A percentile compares a stretch with the other conserved stretches of the same genome.
Conservation (phyloP, 2,888 invertebrate genomes). For the Allophyes oxyacanthae region DNA sequence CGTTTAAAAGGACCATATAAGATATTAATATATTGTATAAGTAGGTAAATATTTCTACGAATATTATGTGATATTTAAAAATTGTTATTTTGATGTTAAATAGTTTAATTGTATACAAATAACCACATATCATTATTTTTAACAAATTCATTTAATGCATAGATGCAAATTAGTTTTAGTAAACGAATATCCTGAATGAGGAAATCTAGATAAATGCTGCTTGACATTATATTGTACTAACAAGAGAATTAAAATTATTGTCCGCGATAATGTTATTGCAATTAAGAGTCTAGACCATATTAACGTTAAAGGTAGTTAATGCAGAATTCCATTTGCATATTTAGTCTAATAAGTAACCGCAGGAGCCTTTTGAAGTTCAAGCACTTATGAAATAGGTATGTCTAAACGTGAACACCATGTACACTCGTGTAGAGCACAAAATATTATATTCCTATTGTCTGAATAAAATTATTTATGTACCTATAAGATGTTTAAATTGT, state of each 20-base stretch:
- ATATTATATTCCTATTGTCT: conserved; percentile 59
- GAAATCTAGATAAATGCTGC: conserved; percentile 20
- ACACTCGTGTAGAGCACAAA: conserved; percentile 65
- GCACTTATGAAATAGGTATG: conserved; percentile 53
- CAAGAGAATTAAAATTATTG: conserved; percentile 32
- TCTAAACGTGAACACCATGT: conserved; percentile 53
- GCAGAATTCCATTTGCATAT: conserved; percentile 33
- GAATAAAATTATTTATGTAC: conserved; percentile 57
- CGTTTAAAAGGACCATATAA: conserved; percentile 73
- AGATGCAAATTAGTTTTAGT: conserved; percentile 59
- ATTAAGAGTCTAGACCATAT: conserved; percentile 27
- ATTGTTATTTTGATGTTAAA: conserved; percentile 83
- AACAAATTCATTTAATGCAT: conserved; percentile 69
- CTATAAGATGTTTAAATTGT: conserved; percentile 62
- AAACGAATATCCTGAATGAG: conserved; percentile 41
- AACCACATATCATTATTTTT: conserved; percentile 87
- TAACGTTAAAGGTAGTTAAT: conserved; percentile 33
- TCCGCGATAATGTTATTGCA: conserved; percentile 23
- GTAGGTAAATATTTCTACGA: conserved; percentile 80
- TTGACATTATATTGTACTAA: conserved; percentile 48
- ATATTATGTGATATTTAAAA: conserved; percentile 87
- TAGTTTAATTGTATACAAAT: conserved; percentile 80
- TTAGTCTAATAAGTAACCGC: conserved; percentile 28
- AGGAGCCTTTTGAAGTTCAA: conserved; percentile 45
- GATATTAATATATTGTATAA: conserved; percentile 81